Evolutionary conservation across 2,888 invertebrate species (phyloP), one percentile per base, ranked within the genome.

Genomic region (Pyrgus malvae): DNA sequence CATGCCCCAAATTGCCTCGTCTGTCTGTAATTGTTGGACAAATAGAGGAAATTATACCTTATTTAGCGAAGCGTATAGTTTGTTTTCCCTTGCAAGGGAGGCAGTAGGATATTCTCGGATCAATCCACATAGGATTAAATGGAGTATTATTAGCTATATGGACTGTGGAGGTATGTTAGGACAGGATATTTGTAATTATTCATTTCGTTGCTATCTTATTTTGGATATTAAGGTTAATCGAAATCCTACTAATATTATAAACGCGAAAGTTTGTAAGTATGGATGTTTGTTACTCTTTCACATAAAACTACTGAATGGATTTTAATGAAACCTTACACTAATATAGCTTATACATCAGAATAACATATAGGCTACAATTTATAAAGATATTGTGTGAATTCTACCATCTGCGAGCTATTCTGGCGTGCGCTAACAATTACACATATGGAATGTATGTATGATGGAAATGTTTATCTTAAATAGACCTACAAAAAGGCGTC

Each of bases 1-100:
- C 49, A 55, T 57, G 31, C 35, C 50, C 57, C 14, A 37, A 55
- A 53, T 60, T 57, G 48, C 45, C 44, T 53, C 44, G 51, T 53
- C 51, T 41, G 42, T 53, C 51, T 48, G 31, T 59, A 50, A 46
- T 57, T 53, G 35, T 21, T 50, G 21, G 46, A 54, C 40, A 59
- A 41, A 55, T 55, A 55, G 16, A 37, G 45, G 3, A 59, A 54
- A 50, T 56, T 58, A 56, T 48, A 48, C 46, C 55, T 40, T 41
- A 49, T 54, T 41, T 35, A 29, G 48, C 57, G 33, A 41, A 42
- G 46, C 44, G 42, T 54, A 42, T 40, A 56, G 55, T 58, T 58
- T 56, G 44, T 58, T 51, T 59, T 42, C 40, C 55, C 38, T 45
- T 44, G 21, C 23, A 21, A 19, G 29, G 27, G n/a, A 31, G 5